Percentiles rank a stretch among this genome's conserved stretches.
These are phyloP conservation scores for Drosophila aff. DNA, from an alignment of 1,140 invertebrate species.

Conservation along the genomic window DNA sequence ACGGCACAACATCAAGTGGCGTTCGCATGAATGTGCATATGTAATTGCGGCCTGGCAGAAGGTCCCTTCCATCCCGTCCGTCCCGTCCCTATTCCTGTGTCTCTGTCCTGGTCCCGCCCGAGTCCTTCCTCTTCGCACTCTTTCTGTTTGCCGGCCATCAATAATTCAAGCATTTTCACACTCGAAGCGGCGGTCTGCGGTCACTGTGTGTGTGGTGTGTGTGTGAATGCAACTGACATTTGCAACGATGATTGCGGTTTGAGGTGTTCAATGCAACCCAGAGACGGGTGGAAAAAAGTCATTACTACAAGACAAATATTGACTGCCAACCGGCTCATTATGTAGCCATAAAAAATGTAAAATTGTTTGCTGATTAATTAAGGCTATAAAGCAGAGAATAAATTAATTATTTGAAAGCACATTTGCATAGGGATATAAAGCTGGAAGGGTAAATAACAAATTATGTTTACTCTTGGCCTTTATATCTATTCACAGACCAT, in stretches of 20 bases:
- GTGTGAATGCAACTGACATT: slow-evolving; percentile 34
- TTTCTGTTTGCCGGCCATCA: slow-evolving; percentile 63
- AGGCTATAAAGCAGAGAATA: not conserved
- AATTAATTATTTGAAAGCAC: slow-evolving; percentile 1
- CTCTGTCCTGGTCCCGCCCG: not conserved
- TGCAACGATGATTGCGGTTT: slow-evolving; percentile 41
- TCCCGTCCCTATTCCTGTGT: not conserved
- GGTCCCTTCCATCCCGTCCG: not conserved
- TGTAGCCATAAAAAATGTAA: slow-evolving; percentile 15
- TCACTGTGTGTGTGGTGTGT: slow-evolving; percentile 14
- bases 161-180: slow-evolving; percentile 82
- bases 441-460: not conserved
- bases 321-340: slow-evolving; percentile 25
- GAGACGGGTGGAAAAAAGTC: slow-evolving; percentile 26
- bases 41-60: slow-evolving; percentile 68
- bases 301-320: slow-evolving; percentile 46
- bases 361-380: slow-evolving; percentile 34
- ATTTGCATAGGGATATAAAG: not conserved
- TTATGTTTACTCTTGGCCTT: not conserved
- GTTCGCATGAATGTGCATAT: slow-evolving; percentile 80
- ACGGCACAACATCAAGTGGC: slow-evolving; percentile 60
- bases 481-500: not conserved
- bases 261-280: slow-evolving; percentile 22
- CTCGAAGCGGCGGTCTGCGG: slow-evolving; percentile 69
- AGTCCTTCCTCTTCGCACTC: slow-evolving; percentile 1